phyloP scores from a whole-genome alignment of 2,888 invertebrate species.

The Caenorhabditis sulstoni region DNA sequence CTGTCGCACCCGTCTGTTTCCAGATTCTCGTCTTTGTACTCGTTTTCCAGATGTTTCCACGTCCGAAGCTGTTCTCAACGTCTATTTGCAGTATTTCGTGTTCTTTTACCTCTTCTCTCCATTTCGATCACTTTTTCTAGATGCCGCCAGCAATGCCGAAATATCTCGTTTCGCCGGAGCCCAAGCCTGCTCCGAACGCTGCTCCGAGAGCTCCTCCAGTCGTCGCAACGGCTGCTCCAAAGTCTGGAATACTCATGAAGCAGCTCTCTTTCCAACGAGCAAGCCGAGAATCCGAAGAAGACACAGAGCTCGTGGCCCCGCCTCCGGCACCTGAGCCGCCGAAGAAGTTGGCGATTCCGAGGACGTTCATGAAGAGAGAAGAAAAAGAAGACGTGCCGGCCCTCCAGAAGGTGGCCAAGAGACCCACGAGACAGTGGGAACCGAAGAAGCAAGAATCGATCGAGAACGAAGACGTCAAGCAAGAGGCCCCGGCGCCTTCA shows the following conservation, averaged over 20 bases:
- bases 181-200: conserved; percentile 3
- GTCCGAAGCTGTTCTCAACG: conserved; percentile 1
- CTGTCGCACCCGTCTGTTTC: background rate
- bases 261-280: conserved; percentile 54
- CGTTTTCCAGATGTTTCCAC: conserved; percentile 6
- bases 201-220: conserved; percentile 21
- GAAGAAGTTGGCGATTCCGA: conserved; percentile 60
- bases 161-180: conserved; percentile 47
- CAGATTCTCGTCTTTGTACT: conserved; percentile 9
- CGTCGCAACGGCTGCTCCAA: conserved; percentile 39
- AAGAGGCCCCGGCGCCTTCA: background rate
- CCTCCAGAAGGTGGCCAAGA: conserved; percentile 42
- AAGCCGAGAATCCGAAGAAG: conserved; percentile 56
- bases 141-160: conserved; percentile 21
- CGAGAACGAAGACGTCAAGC: conserved; percentile 25
- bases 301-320: conserved; percentile 49
- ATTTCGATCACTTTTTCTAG: conserved; percentile 3
- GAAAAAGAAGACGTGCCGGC: conserved; percentile 33
- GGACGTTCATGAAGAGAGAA: conserved; percentile 48
- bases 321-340: conserved; percentile 30
- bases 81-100: conserved; percentile 11
- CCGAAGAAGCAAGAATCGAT: conserved; percentile 37
- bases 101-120: background rate
- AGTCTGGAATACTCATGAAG: conserved; percentile 40
- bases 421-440: conserved; percentile 39